Conservation (phyloP, 2,888 invertebrate genomes). For the Patella ulyssiponensis region DNA sequence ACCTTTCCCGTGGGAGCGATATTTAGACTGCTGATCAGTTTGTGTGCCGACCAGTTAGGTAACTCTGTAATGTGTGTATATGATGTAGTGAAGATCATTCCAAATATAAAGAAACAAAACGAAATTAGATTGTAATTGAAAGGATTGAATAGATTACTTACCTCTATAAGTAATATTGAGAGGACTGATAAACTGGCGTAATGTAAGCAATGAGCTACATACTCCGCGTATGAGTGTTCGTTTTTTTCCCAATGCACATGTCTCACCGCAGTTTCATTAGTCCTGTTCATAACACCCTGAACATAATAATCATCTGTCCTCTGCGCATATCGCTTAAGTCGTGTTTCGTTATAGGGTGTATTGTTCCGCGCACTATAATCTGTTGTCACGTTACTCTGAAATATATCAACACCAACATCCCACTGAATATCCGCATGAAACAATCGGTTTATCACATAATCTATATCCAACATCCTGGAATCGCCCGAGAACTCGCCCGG, state of each 20-base stretch:
- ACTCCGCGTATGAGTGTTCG: slow-evolving; percentile 26
- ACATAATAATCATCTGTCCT: not conserved
- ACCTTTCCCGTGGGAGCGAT: no score
- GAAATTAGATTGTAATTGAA: not conserved
- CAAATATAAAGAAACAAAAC: not conserved
- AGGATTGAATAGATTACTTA: slow-evolving; percentile 19
- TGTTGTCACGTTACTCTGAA: not conserved
- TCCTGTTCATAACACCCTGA: not conserved
- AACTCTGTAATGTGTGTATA: no score
- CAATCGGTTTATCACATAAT: slow-evolving; percentile 20
- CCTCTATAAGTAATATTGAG: slow-evolving; percentile 41
- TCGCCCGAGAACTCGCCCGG: slow-evolving; percentile 24
- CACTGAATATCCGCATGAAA: not conserved
- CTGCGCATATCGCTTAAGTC: not conserved
- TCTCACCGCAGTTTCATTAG: not conserved
- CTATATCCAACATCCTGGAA: slow-evolving; percentile 20
- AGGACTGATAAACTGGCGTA: slow-evolving; percentile 42
- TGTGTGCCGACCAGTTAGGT: no score
- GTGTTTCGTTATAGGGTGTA: not conserved
- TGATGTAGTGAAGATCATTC: no score
- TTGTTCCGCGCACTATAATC: not conserved
- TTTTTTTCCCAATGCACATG: not conserved
- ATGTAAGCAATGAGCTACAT: slow-evolving; percentile 44
- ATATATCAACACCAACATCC: not conserved
- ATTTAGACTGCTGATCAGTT: no score